Base-by-base conservation (phyloP, 2,113 vertebrate genomes). In the Eulemur rufifrons region DNA sequence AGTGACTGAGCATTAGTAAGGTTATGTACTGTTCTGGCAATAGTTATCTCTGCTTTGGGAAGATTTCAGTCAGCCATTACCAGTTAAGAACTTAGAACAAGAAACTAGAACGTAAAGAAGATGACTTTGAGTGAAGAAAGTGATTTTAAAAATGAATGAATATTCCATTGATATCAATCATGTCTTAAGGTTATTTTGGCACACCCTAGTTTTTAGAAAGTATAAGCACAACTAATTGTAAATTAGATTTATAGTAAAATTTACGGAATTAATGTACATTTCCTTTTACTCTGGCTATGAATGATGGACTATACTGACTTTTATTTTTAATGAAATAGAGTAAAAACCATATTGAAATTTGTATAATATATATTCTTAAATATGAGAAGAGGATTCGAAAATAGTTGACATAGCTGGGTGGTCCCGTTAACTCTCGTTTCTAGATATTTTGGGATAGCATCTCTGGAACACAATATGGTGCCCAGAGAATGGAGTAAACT, bases 1-100 rank as follows among this genome's bases (percentile, higher is more conserved):
- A 98, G 93, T 96, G 96, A 88, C 93, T 98, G 97, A 98, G 47
- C 97, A 97, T 98, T 97, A 84, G 91, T 63, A 96, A 98, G 97
- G 95, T 98, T 97, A 64, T 91, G 89, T 92, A 95, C 96, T 94
- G 86, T 92, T 94, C 77, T 98, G 95, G 92, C 89, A 78, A 88
- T 3, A 90, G 90, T 95, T 91, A 86, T 81, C 74, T 93, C 45
- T 94, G 89, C 7, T 66, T 32, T 63, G 95, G 96, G 92, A 96
- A 94, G 66, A 92, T 95, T 95, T 91, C 45, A 94, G 94, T 80
- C 34, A 84, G 92, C 96, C 54, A 61, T 96, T 97, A 63, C 14
- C 92, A 95, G 54, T 93, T 97, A 93, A 90, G 97, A 98, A 97
- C 78, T 86, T 98, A 89, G 52, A 96, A 61, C 73, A 95, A 81